Evolutionary conservation across 37 sponge, comb jelly and placozoan species (phyloP).

Genomic region (Oscarella lobularis): DNA sequence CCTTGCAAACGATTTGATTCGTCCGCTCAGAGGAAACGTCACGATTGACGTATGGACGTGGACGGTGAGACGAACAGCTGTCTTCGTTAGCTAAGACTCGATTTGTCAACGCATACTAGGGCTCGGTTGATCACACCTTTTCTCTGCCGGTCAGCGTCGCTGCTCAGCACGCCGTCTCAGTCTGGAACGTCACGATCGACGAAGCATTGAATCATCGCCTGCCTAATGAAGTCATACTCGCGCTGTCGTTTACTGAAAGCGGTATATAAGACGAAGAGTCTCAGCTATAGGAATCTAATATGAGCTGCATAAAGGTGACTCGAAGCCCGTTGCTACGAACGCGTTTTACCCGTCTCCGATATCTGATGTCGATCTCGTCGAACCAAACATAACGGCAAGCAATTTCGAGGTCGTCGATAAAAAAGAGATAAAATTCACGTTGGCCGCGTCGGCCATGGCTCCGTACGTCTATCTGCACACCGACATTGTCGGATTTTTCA

Average conservation of each 20-base stretch:
- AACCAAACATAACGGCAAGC: slow-evolving; percentile 15
- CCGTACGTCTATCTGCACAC: slow-evolving; percentile 53
- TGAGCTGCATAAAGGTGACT: no score
- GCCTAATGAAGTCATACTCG: neutral
- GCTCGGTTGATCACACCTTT: neutral
- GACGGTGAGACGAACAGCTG: no score
- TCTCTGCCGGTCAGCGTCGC: neutral
- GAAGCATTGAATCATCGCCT: neutral
- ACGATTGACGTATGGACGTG: neutral
- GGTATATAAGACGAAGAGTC: neutral
- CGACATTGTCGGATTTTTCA: slow-evolving; percentile 37
- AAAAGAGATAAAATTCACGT: slow-evolving; percentile 23
- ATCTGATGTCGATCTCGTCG: slow-evolving; percentile 23
- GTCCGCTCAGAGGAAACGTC: neutral
- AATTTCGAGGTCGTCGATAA: neutral
- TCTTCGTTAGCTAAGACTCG: no score
- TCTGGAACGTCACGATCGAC: neutral
- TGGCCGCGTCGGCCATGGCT: slow-evolving; percentile 34
- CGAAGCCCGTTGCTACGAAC: slow-evolving; percentile 4
- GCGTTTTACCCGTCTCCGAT: slow-evolving; percentile 36
- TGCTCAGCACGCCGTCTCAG: neutral
- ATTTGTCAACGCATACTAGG: no score
- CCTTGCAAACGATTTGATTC: slow-evolving; percentile 34
- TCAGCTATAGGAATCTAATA: no score
- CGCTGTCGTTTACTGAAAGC: neutral